Base-by-base conservation (phyloP, 2,113 vertebrate species). In the Phaethornis superciliosus region DNA sequence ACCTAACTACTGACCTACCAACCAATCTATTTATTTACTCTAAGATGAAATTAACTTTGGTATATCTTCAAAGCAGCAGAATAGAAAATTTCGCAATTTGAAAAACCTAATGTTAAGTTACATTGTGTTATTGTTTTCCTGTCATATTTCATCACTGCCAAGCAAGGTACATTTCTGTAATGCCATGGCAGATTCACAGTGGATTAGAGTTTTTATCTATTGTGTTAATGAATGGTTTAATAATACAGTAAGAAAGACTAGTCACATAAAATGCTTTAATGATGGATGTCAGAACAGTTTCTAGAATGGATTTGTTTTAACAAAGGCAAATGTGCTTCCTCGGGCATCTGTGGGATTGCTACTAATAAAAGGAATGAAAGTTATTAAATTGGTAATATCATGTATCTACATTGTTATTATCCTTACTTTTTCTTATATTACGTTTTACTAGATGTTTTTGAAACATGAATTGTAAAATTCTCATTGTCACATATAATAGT, bases 171-270 rank as follows among this genome's bases (percentile, higher is more conserved):
- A 32, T 58, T 95, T 88, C 64, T 83, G 42, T 91, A 88, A 64
- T 51, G 27, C 51, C 0, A 2, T 55, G 40, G 85, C 67, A 93
- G 52, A 91, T 78, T 95, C 85, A 80, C 55, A 77, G 81, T 42
- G 79, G 75, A 95, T 80, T 49, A 47, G 47, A 88, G 68, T 84
- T 92, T 94, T 95, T 96, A 91, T 96, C 89, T 97, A 91, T 71
- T 28, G 70, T n/a, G 65, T 81, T 95, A 96, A 97, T 93, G 91
- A 94, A 95, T 94, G 88, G 91, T 85, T 96, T 96, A 95, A 95
- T 97, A 97, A 96, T 96, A 95, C 90, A 86, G 81, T 91, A 84
- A 94, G 89, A 95, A 90, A 95, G 76, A 91, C 76, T 88, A 49
- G 60, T 93, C 58, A 49, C 79, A 89, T 95, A 94, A 95, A 95